Evolutionary conservation across 2,888 invertebrate species (phyloP), one percentile per base, ranked within the genome.

Genomic region (Diaprepes abbreviatus): DNA sequence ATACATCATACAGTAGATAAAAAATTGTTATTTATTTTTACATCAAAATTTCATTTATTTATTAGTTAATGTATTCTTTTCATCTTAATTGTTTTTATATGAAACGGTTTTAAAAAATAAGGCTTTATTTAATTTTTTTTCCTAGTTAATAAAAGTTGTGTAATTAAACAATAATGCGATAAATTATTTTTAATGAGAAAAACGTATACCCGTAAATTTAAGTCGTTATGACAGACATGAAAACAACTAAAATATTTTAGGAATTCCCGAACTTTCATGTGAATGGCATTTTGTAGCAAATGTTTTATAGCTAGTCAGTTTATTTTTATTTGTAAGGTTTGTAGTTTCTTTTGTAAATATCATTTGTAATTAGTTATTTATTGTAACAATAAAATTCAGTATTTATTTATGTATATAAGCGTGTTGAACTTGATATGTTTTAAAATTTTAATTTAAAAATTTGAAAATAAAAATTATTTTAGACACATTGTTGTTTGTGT

Each of bases 301-400:
- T 52, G 9, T 55, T n/a, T n/a, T 54, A 17, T 10, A 16, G 14
- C 14, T 35, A 10, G 17, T 55, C 33, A 35, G 19, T 38, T 24
- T 24, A 21, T 38, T 24, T 17, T 38, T 38, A 10, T 31, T 17
- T 10, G 17, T 33, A 16, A 16, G 12, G 24, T 21, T 52, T 52
- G 1, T 7, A 14, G 10, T 19, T 35, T 17, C 4, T 55, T 50
- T 50, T 55, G 55, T 55, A 55, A 55, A 55, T 55, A 55, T 24
- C 38, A 36, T 28, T 19, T 36, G 14, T 38, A 35, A 36, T 36
- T n/a, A 36, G 36, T 55, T 17, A 38, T 16, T 55, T 17, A 55
- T 36, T 19, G 12, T 55, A 24, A 50, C 7, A 55, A 38, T 38
- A 38, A 55, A 55, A 24, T 55, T 38, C 55, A 55, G 55, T 55